Evolutionary conservation across 2,113 vertebrate genomes (phyloP).

Genomic region (Numenius arquata): DNA sequence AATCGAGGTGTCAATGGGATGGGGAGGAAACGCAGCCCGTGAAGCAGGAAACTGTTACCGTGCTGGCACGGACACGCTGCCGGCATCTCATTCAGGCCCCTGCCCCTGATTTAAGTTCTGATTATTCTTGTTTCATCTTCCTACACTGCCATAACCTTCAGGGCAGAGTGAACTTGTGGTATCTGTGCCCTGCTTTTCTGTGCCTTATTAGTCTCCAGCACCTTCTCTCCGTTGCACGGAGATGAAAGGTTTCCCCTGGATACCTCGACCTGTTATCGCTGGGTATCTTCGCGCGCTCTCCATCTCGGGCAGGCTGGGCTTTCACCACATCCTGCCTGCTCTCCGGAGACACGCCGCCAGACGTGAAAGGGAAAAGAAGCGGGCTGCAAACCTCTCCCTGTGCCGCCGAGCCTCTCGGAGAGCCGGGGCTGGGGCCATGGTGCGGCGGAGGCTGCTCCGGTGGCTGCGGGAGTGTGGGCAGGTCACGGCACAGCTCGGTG

Average conservation of each 20-base stretch:
- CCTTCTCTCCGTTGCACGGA: neutral
- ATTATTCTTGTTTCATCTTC: constrained; percentile 36
- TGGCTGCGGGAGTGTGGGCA: rapidly evolving
- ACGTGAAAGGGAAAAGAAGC: constrained; percentile 38
- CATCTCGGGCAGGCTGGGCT: neutral
- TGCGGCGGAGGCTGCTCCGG: neutral
- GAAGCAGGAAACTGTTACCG: neutral
- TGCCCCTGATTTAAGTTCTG: constrained; percentile 11
- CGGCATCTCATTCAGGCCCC: neutral
- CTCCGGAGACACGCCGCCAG: neutral
- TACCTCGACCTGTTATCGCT: neutral
- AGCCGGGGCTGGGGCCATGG: neutral
- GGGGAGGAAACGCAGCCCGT: rapidly evolving
- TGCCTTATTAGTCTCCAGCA: neutral
- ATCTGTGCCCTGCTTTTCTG: neutral
- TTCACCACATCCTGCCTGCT: constrained; percentile 61
- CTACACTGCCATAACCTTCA: neutral
- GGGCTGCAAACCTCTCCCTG: neutral
- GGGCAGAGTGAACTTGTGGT: neutral
- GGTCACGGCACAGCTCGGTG: neutral
- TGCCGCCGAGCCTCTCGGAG: rapidly evolving
- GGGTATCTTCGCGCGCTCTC: neutral
- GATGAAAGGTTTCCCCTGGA: constrained; percentile 60
- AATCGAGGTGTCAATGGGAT: neutral
- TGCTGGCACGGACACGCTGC: rapidly evolving